phyloP scores from a whole-genome alignment of 2,113 vertebrate genomes.

The Poeciliopsis turrubarensis region DNA sequence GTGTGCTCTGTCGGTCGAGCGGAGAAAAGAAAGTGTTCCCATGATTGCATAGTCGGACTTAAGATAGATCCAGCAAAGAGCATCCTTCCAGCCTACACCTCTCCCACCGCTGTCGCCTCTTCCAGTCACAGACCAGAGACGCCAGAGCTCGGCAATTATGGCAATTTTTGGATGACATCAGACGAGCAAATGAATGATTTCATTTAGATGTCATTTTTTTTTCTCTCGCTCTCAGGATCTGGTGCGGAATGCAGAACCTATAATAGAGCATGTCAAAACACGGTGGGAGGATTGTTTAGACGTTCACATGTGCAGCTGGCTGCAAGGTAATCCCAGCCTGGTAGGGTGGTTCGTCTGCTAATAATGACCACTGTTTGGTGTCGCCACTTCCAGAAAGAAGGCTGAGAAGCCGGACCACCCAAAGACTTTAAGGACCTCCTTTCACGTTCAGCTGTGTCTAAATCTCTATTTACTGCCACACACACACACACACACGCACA shows the following conservation, averaged over 20 bases:
- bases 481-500: constrained; percentile 25
- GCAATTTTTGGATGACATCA: constrained; percentile 79
- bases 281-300: constrained; percentile 64
- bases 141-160: constrained; percentile 74
- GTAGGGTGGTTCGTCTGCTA: constrained; percentile 59
- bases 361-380: constrained; percentile 68
- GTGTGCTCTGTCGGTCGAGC: constrained; percentile 29
- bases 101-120: constrained; percentile 62
- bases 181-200: constrained; percentile 82
- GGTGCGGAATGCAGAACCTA: constrained; percentile 61
- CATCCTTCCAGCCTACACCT: constrained; percentile 54
- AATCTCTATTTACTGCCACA: constrained; percentile 59
- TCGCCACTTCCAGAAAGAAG: constrained; percentile 42
- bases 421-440: constrained; percentile 70
- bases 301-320: constrained; percentile 66
- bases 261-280: constrained; percentile 76
- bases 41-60: constrained; percentile 19
- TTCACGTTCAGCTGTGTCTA: constrained; percentile 64
- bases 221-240: constrained; percentile 50
- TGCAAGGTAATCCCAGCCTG: constrained; percentile 63
- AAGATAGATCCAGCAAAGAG: constrained; percentile 31
- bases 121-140: constrained; percentile 76
- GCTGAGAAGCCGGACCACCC: constrained; percentile 69
- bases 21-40: constrained; percentile 50
- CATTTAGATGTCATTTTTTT: constrained; percentile 69